phyloP scores from a whole-genome alignment of 2,113 vertebrate species.

The Xiphorhynchus elegans region DNA sequence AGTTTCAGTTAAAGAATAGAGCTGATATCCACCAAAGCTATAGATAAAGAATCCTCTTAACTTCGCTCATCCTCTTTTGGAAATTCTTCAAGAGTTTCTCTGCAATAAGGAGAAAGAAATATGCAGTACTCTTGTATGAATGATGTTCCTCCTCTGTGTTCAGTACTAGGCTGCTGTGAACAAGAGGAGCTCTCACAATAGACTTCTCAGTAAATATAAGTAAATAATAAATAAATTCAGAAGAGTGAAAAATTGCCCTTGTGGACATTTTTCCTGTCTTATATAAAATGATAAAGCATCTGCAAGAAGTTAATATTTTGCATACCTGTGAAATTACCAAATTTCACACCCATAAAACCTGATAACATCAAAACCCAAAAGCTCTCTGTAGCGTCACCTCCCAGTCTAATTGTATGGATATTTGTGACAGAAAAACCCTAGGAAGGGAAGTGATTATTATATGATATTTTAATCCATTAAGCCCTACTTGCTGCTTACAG shows the following conservation, averaged over 20 bases:
- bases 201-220: not conserved
- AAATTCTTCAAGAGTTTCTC: slow-evolving; percentile 64
- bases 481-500: slow-evolving; percentile 6
- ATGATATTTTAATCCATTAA: slow-evolving; percentile 40
- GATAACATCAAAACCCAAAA: not conserved
- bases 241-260: not conserved
- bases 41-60: slow-evolving; percentile 58
- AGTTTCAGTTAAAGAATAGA: slow-evolving; percentile 46
- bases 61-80: slow-evolving; percentile 51
- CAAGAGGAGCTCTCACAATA: not conserved
- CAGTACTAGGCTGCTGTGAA: not conserved
- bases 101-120: not conserved
- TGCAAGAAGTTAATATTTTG: not conserved
- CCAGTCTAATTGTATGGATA: not conserved
- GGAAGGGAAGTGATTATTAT: slow-evolving; percentile 12
- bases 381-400: not conserved
- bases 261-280: not conserved
- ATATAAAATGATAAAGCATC: not conserved
- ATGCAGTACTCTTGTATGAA: not conserved
- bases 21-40: not conserved
- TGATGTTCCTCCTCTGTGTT: not conserved
- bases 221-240: not conserved
- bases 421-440: not conserved
- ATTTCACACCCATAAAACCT: not conserved
- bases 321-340: not conserved